phyloP scores from a whole-genome alignment of 2,888 invertebrate genomes.

The Erynnis tages region DNA sequence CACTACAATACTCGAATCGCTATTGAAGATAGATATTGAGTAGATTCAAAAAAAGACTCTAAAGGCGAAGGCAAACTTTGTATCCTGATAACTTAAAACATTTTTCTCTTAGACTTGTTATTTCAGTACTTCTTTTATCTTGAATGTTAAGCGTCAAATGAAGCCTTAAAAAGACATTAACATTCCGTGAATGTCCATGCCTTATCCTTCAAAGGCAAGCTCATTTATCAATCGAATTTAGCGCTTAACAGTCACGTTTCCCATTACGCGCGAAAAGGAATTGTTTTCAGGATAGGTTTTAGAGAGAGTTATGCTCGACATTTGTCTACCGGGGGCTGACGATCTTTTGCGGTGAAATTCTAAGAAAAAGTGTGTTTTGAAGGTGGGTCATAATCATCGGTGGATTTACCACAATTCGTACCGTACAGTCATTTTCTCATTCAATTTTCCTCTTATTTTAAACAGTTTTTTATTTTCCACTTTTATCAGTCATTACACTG shows the following conservation, averaged over 20 bases:
- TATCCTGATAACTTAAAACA: too few species aligned
- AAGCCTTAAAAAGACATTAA: background rate
- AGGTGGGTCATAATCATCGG: too few species aligned
- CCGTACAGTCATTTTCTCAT: too few species aligned
- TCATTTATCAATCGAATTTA: conserved; percentile 30
- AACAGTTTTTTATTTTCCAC: too few species aligned
- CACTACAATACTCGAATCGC: too few species aligned
- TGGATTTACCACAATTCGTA: too few species aligned
- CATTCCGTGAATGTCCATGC: conserved; percentile 9
- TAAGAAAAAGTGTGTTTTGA: background rate
- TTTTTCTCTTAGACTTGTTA: too few species aligned
- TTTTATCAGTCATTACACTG: too few species aligned
- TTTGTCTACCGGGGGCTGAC: conserved; percentile 49
- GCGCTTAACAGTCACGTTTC: conserved; percentile 40
- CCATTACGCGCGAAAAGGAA: conserved; percentile 36
- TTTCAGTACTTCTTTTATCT: background rate
- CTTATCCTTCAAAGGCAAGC: conserved; percentile 24
- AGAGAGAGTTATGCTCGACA: conserved; percentile 51
- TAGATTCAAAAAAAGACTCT: too few species aligned
- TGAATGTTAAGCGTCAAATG: background rate
- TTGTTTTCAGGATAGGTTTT: conserved; percentile 30
- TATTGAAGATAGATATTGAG: too few species aligned
- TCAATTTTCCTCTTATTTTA: too few species aligned
- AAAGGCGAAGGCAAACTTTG: too few species aligned
- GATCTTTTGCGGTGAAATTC: conserved; percentile 19